Percentiles rank a stretch among this genome's conserved stretches.
Conservation (phyloP, 2,113 vertebrate genomes). For the Archilochus colubris region DNA sequence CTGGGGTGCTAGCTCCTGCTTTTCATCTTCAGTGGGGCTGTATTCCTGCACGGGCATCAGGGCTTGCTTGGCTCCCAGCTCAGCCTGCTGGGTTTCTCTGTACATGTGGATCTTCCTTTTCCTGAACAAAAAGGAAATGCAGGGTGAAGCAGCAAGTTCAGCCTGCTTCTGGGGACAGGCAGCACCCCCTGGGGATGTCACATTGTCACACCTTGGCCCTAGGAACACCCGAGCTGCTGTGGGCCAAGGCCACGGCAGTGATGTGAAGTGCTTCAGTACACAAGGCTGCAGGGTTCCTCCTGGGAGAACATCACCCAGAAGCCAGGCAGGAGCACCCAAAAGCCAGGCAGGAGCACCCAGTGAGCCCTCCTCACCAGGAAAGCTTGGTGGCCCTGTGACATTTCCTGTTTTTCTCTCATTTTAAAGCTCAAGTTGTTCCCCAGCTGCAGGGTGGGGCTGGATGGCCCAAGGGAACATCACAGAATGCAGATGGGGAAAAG, state of each 20-base stretch:
- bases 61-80: constrained; percentile 48
- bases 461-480: background rate
- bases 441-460: background rate
- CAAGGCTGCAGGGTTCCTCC: background rate
- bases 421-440: background rate
- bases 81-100: constrained; percentile 11
- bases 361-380: background rate
- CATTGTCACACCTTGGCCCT: too few relatives aligned
- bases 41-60: constrained; percentile 42
- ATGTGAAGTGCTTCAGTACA: background rate
- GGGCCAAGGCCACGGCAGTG: background rate
- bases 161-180: background rate
- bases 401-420: background rate
- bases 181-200: background rate
- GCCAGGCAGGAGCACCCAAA: background rate
- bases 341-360: background rate
- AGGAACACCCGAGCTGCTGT: background rate
- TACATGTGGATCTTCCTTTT: constrained; percentile 74
- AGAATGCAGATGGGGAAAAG: background rate
- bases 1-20: constrained; percentile 7
- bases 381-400: background rate
- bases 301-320: background rate
- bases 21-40: rapidly evolving
- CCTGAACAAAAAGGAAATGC: constrained; percentile 44
- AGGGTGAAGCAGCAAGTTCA: background rate